Evolutionary conservation across 2,797 vertebrate genomes (phyloP).

Genomic region (Amazona ochrocephala): DNA sequence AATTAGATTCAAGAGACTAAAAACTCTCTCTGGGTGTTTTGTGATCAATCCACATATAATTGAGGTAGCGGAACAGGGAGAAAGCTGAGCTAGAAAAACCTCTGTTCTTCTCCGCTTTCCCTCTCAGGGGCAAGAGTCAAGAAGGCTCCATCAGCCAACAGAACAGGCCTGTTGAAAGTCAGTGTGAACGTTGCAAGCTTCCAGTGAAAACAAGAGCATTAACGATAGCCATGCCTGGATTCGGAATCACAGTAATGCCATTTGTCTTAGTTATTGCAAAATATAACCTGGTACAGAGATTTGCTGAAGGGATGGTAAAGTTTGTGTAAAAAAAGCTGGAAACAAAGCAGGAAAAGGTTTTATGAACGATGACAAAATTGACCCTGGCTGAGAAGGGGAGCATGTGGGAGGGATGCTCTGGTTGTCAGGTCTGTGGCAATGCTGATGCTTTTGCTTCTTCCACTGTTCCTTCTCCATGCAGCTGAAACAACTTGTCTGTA

Average conservation of each 20-base stretch:
- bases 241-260: constrained; percentile 19
- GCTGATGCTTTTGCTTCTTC: not conserved
- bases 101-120: not conserved
- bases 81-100: not conserved
- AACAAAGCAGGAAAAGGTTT: not conserved
- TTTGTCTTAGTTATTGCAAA: constrained; percentile 56
- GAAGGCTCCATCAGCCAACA: not conserved
- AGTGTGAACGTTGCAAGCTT: not conserved
- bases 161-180: constrained; percentile 1
- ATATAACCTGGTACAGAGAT: constrained; percentile 8
- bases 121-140: not conserved
- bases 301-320: constrained; percentile 40
- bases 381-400: not conserved
- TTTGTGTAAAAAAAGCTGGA: constrained; percentile 18
- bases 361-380: not conserved
- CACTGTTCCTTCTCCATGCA: fast-evolving
- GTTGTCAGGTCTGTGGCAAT: not conserved
- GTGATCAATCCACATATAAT: not conserved
- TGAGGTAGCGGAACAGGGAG: not conserved
- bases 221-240: not conserved
- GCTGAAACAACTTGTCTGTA: not conserved
- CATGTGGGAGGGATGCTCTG: not conserved
- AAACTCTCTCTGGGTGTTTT: not conserved
- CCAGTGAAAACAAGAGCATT: constrained; percentile 17
- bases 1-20: not conserved